phyloP scores from a whole-genome alignment of 30 jellyfish, hydroid and myxozoan genomes.

The Calvadosia cruxmelitensis region DNA sequence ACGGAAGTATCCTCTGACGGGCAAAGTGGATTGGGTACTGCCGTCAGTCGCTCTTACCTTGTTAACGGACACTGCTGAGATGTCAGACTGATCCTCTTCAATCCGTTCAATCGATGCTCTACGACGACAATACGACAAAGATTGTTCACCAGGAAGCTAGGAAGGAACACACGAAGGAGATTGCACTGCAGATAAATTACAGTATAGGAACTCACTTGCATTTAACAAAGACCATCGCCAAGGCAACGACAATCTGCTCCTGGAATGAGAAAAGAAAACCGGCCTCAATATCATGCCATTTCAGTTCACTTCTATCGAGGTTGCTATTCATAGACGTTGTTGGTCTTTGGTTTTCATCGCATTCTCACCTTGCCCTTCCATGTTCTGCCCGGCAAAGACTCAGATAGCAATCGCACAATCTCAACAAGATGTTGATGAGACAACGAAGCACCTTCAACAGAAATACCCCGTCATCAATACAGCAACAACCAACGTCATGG shows the following conservation, averaged over 20 bases:
- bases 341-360: too few relatives aligned
- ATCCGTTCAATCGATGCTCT: too few relatives aligned
- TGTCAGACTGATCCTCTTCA: too few relatives aligned
- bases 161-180: neutral
- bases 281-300: neutral
- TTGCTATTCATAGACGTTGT: too few relatives aligned
- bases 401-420: slow-evolving; percentile 16
- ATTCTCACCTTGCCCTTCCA: slow-evolving; percentile 77
- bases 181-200: neutral
- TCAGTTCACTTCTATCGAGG: too few relatives aligned
- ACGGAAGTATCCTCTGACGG: too few relatives aligned
- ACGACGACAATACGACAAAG: neutral
- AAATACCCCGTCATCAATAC: neutral
- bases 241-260: slow-evolving; percentile 44
- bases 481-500: neutral
- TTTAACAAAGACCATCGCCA: slow-evolving; percentile 39
- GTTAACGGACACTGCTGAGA: too few relatives aligned
- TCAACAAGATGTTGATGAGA: slow-evolving; percentile 49
- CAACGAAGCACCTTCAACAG: slow-evolving; percentile 38
- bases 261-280: neutral
- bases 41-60: too few relatives aligned
- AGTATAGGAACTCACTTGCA: slow-evolving; percentile 51
- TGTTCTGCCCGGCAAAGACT: slow-evolving; percentile 64
- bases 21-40: too few relatives aligned
- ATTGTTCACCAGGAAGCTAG: neutral